Conservation (phyloP, 2,888 invertebrate species). For the Agapostemon virescens region DNA sequence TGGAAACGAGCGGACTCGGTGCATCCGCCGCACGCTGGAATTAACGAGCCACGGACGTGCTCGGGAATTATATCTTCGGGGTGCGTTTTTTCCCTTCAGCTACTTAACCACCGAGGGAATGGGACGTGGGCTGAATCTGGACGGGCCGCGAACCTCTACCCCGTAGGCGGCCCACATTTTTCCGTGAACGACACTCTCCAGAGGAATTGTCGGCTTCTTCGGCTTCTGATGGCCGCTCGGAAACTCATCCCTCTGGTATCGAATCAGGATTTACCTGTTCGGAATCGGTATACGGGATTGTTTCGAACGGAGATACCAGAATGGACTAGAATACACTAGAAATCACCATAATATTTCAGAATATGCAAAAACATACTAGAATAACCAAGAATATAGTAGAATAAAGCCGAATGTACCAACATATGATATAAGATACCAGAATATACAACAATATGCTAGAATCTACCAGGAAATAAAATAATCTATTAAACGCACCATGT, state of each 20-base stretch:
- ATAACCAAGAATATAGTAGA: no score
- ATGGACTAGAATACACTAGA: no score
- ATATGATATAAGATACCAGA: no score
- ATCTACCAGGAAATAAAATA: no score
- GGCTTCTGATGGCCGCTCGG: neutral
- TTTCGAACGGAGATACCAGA: no score
- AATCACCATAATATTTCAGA: no score
- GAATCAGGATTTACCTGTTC: no score
- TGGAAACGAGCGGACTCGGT: constrained; percentile 63
- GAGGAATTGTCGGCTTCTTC: neutral
- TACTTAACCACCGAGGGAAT: constrained; percentile 24
- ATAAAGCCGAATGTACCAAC: no score
- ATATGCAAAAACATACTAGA: no score
- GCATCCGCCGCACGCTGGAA: constrained; percentile 53
- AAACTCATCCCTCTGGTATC: no score
- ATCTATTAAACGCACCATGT: no score
- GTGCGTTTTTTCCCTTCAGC: constrained; percentile 14
- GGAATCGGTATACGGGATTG: neutral
- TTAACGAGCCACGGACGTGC: constrained; percentile 57
- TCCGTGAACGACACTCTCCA: neutral
- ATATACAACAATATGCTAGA: no score
- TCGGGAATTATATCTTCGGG: constrained; percentile 53
- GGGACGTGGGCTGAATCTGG: neutral
- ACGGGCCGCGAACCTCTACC: neutral
- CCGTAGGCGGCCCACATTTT: constrained; percentile 8